Evolutionary conservation across 2,888 invertebrate species (phyloP).

Genomic region (Drosophila borealis): DNA sequence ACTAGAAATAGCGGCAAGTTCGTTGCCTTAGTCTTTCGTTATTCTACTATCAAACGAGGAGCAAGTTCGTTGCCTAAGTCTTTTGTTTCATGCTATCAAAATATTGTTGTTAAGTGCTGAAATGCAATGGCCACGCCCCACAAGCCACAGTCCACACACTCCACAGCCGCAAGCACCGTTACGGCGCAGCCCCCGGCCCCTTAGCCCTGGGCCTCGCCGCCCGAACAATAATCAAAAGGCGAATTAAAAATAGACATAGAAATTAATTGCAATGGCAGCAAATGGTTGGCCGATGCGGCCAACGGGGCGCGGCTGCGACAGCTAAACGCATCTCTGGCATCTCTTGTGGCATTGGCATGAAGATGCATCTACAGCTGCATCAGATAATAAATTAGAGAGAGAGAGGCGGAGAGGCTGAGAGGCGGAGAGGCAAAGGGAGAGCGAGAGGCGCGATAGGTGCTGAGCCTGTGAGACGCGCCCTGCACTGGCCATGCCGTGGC

Average conservation of each 20-base stretch:
- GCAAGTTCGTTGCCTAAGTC: conserved; percentile 42
- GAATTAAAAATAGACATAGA: conserved; percentile 71
- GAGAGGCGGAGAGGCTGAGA: conserved; percentile 10
- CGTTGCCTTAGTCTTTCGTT: conserved; percentile 36
- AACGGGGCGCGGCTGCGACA: conserved; percentile 48
- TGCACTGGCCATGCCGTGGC: conserved; percentile 19
- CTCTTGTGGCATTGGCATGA: conserved; percentile 31
- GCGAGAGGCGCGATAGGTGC: neutral
- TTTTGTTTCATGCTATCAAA: conserved; percentile 38
- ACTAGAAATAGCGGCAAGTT: conserved; percentile 34
- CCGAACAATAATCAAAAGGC: conserved; percentile 58
- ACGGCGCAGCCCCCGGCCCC: conserved; percentile 13
- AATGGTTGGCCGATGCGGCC: conserved; percentile 18
- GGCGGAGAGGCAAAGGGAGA: neutral
- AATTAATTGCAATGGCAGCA: conserved; percentile 68
- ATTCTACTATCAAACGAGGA: neutral
- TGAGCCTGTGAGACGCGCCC: conserved; percentile 29
- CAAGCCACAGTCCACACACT: conserved; percentile 9
- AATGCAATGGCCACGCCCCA: conserved; percentile 31
- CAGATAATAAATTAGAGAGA: conserved; percentile 67
- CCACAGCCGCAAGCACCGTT: conserved; percentile 36
- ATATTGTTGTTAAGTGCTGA: conserved; percentile 52
- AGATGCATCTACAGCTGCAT: conserved; percentile 60
- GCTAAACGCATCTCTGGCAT: conserved; percentile 54
- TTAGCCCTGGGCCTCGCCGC: conserved; percentile 4